Evolutionary conservation across 2,888 invertebrate genomes (phyloP), one percentile per base, ranked within the genome.

Genomic region (Thymelicus acteon): DNA sequence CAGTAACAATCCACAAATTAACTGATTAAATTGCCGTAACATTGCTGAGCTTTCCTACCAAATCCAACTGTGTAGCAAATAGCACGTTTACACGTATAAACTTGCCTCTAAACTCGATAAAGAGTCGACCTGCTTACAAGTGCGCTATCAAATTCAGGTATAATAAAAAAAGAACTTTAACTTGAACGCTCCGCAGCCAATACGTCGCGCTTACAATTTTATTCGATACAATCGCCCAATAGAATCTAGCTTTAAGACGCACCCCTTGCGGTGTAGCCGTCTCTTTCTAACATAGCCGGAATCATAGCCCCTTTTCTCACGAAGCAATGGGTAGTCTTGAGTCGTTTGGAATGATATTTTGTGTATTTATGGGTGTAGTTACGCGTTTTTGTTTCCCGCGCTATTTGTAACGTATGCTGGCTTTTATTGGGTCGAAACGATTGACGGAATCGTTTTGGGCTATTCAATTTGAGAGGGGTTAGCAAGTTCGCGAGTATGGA

Each of bases 121-220:
- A 80, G 74, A 76, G 80, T 79, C 78, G 83, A 83, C 81, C 86
- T 87, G 87, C 79, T 80, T 75, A 75, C 77, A 85, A 88, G 82
- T 82, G 82, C 83, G 78, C 85, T 83, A 87, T 89, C 88, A 89
- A 88, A 85, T 83, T 85, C 85, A 85, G 83, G 81, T 81, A 83
- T 84, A 83, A 80, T 85, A 85, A 87, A 87, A 81, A 82, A 81
- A 82, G 80, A 54, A 58, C 37, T 60, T 60, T 49, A 67, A 60
- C 48, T 48, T 80, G 77, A 80, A 85, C 80, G 73, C 73, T 63
- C 73, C 64, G 75, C 78, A 70, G 74, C 86, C 85, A 85, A 85
- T 85, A 79, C 77, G 75, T 75, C 71, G 62, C 73, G 78, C 77
- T 77, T 75, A 81, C 81, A 81, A 78, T 86, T 85, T 86, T 85